Evolutionary conservation across 2,888 invertebrate genomes (phyloP).

Genomic region (Philereme transversata): DNA sequence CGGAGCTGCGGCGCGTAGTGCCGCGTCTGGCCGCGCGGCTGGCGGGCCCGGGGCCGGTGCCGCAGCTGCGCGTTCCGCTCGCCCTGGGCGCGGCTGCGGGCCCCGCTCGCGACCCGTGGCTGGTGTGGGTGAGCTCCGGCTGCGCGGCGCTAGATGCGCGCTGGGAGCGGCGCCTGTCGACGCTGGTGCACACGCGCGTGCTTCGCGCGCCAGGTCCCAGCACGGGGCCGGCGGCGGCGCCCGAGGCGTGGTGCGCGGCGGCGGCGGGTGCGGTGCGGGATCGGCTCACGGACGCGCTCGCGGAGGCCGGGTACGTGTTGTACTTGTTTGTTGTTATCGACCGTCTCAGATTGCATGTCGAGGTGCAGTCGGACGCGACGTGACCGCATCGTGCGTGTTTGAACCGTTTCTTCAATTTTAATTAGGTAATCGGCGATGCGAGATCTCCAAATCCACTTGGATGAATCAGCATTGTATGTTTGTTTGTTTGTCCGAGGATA

Average conservation of each 20-base stretch:
- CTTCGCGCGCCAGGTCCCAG: constrained; percentile 45
- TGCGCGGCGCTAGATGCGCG: constrained; percentile 43
- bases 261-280: constrained; percentile 50
- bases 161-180: constrained; percentile 53
- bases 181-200: constrained; percentile 51
- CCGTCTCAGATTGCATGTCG: too few relatives aligned
- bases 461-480: too few relatives aligned
- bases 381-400: too few relatives aligned
- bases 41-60: constrained; percentile 35
- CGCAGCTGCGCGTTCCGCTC: constrained; percentile 26
- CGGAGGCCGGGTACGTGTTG: constrained; percentile 55
- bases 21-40: constrained; percentile 54
- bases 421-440: too few relatives aligned
- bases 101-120: constrained; percentile 44
- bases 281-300: constrained; percentile 54
- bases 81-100: constrained; percentile 36
- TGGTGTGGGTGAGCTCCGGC: constrained; percentile 49
- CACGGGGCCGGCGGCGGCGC: constrained; percentile 43
- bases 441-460: too few relatives aligned
- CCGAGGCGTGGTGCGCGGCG: constrained; percentile 58
- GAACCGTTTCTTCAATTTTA: too few relatives aligned
- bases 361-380: too few relatives aligned
- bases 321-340: too few relatives aligned
- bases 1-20: constrained; percentile 51
- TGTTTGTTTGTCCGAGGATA: too few relatives aligned